A percentile compares a stretch with the other conserved stretches of the same genome.
Evolutionary conservation across 2,797 vertebrate genomes (phyloP).

Genomic region (Amblyopsis hoosieri): DNA sequence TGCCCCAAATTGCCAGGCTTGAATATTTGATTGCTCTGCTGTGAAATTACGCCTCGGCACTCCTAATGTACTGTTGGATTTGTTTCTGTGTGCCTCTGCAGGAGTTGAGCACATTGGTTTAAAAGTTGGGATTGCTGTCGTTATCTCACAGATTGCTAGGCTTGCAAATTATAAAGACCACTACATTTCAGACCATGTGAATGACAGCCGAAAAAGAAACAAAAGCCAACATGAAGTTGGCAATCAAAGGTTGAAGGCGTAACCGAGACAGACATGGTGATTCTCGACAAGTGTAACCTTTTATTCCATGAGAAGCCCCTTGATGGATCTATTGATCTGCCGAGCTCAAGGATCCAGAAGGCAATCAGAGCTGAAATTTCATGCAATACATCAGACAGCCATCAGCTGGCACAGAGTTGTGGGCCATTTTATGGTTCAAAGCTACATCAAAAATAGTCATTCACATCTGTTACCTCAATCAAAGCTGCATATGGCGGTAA

Average conservation of each 20-base stretch:
- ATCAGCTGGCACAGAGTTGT: conserved; percentile 79
- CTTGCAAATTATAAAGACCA: conserved; percentile 80
- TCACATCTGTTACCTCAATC: conserved; percentile 83
- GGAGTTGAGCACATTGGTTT: conserved; percentile 67
- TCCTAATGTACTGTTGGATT: conserved; percentile 84
- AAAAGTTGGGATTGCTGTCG: conserved; percentile 77
- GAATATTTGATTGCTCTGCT: conserved; percentile 84
- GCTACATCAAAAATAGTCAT: conserved; percentile 84
- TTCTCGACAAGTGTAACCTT: conserved; percentile 81
- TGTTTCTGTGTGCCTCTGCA: conserved; percentile 79
- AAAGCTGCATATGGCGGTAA: conserved; percentile 80
- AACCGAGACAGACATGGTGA: conserved; percentile 80
- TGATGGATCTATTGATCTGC: conserved; percentile 85
- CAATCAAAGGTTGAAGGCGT: conserved; percentile 84
- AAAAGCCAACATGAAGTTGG: conserved; percentile 83
- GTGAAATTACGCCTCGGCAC: conserved; percentile 82
- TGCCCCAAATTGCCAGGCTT: conserved; percentile 82
- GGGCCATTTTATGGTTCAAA: conserved; percentile 79
- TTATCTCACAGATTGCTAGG: conserved; percentile 79
- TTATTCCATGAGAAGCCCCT: conserved; percentile 80
- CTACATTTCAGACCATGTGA: conserved; percentile 76
- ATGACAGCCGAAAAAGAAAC: conserved; percentile 70
- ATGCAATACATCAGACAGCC: conserved; percentile 77
- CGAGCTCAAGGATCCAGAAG: conserved; percentile 81
- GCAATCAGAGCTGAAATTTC: conserved; percentile 82